phyloP scores from a whole-genome alignment of 2,888 invertebrate genomes.

The Steinernema scapterisci region DNA sequence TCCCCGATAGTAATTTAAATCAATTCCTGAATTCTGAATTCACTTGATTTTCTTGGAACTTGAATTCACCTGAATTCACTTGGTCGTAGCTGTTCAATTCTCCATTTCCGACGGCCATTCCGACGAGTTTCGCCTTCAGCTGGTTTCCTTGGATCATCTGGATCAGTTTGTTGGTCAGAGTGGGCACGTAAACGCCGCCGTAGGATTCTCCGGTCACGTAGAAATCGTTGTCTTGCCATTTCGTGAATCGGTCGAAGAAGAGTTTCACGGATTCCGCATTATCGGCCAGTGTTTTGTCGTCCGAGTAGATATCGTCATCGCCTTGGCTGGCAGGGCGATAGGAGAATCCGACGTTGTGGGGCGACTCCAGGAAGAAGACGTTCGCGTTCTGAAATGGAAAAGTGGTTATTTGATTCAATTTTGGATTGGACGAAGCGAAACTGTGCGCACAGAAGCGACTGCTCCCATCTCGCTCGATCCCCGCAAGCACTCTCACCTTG shows the following conservation, averaged over 20 bases:
- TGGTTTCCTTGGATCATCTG: constrained; percentile 34
- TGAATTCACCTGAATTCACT: constrained; percentile 51
- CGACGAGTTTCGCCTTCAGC: constrained; percentile 39
- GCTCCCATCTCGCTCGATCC: neutral
- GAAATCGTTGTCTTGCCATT: constrained; percentile 69
- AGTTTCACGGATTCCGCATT: constrained; percentile 69
- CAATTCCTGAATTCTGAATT: no score
- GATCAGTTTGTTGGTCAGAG: constrained; percentile 19
- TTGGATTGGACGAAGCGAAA: no score
- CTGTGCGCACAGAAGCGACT: no score
- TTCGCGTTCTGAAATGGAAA: constrained; percentile 70
- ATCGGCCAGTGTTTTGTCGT: constrained; percentile 68
- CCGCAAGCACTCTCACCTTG: constrained; percentile 48
- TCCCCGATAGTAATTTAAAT: constrained; percentile 54
- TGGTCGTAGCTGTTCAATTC: constrained; percentile 52
- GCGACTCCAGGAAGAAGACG: constrained; percentile 71
- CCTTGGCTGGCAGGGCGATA: constrained; percentile 61
- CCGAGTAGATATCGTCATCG: constrained; percentile 50
- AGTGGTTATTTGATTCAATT: no score
- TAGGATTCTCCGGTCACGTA: constrained; percentile 58
- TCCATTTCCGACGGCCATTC: constrained; percentile 58
- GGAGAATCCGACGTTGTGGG: constrained; percentile 72
- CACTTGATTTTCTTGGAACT: no score
- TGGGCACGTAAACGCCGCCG: constrained; percentile 33
- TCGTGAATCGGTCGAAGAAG: constrained; percentile 70